A percentile compares a stretch with the other conserved stretches of the same genome.
Conservation (phyloP, 2,888 invertebrate species). For the Sympetrum striolatum region DNA sequence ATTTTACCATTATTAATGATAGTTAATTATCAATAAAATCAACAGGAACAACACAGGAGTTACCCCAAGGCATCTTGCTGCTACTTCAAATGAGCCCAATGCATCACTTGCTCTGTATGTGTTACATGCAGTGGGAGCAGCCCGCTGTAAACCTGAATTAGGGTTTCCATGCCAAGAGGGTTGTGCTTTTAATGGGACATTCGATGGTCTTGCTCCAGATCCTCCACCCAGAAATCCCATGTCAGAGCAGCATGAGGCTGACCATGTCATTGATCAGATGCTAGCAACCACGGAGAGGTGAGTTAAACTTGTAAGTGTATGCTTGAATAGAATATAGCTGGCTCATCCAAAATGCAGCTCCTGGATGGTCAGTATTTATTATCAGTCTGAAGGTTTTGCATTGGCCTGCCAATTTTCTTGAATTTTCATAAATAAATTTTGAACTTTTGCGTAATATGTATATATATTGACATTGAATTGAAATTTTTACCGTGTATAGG, state of each 20-base stretch:
- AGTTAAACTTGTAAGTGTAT: neutral
- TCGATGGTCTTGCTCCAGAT: constrained; percentile 76
- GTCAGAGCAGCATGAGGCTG: neutral
- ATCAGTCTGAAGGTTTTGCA: too few species aligned
- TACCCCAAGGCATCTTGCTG: constrained; percentile 79
- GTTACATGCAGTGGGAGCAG: constrained; percentile 86
- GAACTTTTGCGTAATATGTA: too few species aligned
- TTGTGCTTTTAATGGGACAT: constrained; percentile 74
- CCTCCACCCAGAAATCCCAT: constrained; percentile 13
- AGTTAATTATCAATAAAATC: too few species aligned
- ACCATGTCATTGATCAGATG: constrained; percentile 23
- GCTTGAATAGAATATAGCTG: neutral
- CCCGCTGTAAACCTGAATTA: constrained; percentile 68
- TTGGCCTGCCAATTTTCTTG: too few species aligned
- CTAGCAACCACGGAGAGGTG: constrained; percentile 6
- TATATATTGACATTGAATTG: too few species aligned
- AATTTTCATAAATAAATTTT: too few species aligned
- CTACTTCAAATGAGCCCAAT: constrained; percentile 56
- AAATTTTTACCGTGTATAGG: too few species aligned
- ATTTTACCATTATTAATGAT: too few species aligned
- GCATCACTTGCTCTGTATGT: constrained; percentile 77
- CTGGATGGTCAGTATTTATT: too few species aligned
- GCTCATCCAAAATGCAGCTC: too few species aligned
- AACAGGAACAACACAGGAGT: constrained; percentile 71
- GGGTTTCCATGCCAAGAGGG: constrained; percentile 72